Conservation (phyloP, 2,113 vertebrate species). For the Sebastes schlegelii region DNA sequence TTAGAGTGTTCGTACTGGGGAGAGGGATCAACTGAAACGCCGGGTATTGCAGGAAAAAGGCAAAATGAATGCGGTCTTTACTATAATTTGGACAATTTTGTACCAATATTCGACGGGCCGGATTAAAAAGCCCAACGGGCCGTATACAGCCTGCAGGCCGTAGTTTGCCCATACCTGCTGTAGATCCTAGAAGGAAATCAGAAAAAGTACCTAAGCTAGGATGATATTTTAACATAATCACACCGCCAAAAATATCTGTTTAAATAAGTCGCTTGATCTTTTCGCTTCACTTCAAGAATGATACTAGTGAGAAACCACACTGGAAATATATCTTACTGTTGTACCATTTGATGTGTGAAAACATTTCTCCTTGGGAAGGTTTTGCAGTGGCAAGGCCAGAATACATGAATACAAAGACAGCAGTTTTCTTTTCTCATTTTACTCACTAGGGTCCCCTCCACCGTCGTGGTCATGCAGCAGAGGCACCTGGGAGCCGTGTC, state of each 20-base stretch:
- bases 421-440: not conserved
- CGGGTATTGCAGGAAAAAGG: no score
- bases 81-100: no score
- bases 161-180: no score
- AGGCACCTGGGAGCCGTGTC: slow-evolving; percentile 90
- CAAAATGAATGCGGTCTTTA: no score
- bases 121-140: no score
- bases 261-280: not conserved
- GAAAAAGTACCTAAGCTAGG: not conserved
- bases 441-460: slow-evolving; percentile 85
- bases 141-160: no score
- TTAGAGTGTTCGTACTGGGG: no score
- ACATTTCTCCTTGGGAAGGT: not conserved
- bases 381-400: not conserved
- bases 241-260: no score
- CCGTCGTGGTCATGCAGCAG: slow-evolving; percentile 85
- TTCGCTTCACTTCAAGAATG: not conserved
- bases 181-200: not conserved
- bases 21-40: no score
- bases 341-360: not conserved
- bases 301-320: not conserved
- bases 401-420: not conserved
- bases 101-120: no score
- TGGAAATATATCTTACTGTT: not conserved
- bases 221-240: no score